Evolutionary conservation across 2,797 vertebrate genomes (phyloP), one percentile per base, ranked within the genome.

Genomic region (Tolypeutes matacus): DNA sequence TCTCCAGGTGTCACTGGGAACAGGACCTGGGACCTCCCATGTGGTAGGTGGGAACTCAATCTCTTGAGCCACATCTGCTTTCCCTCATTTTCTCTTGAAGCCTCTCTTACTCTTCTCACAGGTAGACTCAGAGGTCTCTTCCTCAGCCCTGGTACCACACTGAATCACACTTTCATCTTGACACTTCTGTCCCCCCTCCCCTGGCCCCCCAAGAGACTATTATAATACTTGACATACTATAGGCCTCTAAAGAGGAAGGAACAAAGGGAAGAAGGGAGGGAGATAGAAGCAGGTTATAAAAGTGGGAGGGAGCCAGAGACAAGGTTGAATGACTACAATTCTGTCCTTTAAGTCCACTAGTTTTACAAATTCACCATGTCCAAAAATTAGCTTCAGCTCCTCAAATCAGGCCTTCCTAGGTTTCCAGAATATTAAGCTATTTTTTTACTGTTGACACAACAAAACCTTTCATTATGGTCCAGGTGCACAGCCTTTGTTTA

Each of bases 401-500:
- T 85, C 51, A 60, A 29, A 36, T 81, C 60, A 56, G 25, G 17
- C 5, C 31, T 10, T 91, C 34, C 15, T 88, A 73, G 34, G 23
- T 81, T 91, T 94, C 73, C 76, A 91, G 87, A 95, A 95, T 86
- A 60, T 5, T 81, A 67, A 89, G n/a, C 23, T 49, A 11, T 36
- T 58, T 31, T 31, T 90, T 93, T 75, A 73, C 29, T 25, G 3
- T 69, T 96, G 86, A 42, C 34, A 85, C 83, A 91, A 90, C 80
- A 84, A 92, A 76, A 31, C 49, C 49, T 95, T 93, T 95, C 75
- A 65, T 77, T 90, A 39, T 7, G 58, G 39, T 18, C 75, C 95
- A 97, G 97, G 97, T 97, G 94, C 60, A 70, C 4, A 67, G 75
- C 20, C 56, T 96, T 82, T 95, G 87, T 96, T 95, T 92, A 29